Evolutionary conservation across 2,797 vertebrate species (phyloP).

Genomic region (Myotis daubentonii): DNA sequence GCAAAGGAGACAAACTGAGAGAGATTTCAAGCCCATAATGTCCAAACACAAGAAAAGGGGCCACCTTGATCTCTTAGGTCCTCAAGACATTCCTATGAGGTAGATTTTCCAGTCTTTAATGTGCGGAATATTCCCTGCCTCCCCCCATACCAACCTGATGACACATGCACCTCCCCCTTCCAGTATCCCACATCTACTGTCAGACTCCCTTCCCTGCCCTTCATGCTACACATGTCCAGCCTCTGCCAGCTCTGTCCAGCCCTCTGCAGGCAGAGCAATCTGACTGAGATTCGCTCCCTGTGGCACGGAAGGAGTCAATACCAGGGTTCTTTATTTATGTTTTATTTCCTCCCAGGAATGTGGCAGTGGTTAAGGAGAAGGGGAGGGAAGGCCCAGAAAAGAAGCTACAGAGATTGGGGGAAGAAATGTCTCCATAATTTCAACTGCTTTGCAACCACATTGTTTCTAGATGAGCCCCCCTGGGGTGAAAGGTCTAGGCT

Average conservation of each 20-base stretch:
- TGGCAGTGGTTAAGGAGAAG: neutral
- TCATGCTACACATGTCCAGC: neutral
- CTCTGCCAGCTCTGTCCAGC: neutral
- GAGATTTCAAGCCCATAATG: neutral
- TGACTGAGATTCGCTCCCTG: neutral
- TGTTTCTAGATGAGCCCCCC: conserved; percentile 55
- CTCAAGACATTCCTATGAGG: conserved; percentile 25
- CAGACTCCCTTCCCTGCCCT: neutral
- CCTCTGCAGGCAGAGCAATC: neutral
- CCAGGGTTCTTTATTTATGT: conserved; percentile 37
- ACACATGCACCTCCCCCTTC: neutral
- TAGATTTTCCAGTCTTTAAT: conserved; percentile 56
- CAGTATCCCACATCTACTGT: neutral
- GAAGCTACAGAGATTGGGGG: neutral
- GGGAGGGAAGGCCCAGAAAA: neutral
- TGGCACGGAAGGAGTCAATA: conserved; percentile 3
- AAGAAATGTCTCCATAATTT: conserved; percentile 63
- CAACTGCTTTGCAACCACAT: conserved; percentile 53
- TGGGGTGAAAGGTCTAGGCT: conserved; percentile 45
- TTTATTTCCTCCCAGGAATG: conserved; percentile 36
- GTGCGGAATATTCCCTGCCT: conserved; percentile 22
- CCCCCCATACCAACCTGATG: neutral
- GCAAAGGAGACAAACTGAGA: conserved; percentile 28
- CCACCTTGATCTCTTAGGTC: neutral
- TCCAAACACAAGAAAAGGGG: conserved; percentile 24